A percentile compares a stretch with the other conserved stretches of the same genome.
phyloP scores from a whole-genome alignment of 2,113 vertebrate genomes.

The Sturnira hondurensis region DNA sequence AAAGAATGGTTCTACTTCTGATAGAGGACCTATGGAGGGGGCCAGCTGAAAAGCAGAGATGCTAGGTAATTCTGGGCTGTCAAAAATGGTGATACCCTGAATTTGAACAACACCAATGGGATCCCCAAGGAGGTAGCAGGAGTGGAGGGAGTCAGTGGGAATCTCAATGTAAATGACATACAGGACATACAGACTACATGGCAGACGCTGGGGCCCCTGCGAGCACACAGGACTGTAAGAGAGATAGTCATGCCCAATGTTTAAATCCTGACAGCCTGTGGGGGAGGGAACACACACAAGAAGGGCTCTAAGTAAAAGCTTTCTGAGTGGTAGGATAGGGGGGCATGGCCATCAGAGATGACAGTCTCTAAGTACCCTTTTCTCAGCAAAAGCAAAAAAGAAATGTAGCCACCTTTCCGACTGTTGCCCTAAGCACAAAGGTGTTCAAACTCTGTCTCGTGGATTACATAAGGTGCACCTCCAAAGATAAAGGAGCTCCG shows the following conservation, averaged over 20 bases:
- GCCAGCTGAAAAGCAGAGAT: not conserved
- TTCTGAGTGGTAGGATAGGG: not conserved
- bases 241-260: not conserved
- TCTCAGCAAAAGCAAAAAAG: not conserved
- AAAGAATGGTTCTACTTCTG: not conserved
- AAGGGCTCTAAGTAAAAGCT: not conserved
- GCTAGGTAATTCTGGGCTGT: not conserved
- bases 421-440: not conserved
- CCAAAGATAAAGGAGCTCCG: not conserved
- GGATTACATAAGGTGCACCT: too few species aligned
- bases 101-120: not conserved
- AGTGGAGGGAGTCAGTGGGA: too few species aligned
- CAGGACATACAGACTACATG: not conserved
- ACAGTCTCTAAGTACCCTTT: not conserved
- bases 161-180: not conserved
- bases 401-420: not conserved
- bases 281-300: not conserved
- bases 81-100: not conserved
- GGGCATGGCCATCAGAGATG: rapidly evolving
- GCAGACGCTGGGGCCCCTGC: too few species aligned
- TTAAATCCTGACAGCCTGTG: not conserved
- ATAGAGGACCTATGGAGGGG: rapidly evolving
- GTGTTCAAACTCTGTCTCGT: rapidly evolving
- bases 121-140: not conserved
- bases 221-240: too few species aligned